Evolutionary conservation across 1,140 invertebrate species (phyloP), one percentile per base, ranked within the genome.

Genomic region (Brachionus koreanus): DNA sequence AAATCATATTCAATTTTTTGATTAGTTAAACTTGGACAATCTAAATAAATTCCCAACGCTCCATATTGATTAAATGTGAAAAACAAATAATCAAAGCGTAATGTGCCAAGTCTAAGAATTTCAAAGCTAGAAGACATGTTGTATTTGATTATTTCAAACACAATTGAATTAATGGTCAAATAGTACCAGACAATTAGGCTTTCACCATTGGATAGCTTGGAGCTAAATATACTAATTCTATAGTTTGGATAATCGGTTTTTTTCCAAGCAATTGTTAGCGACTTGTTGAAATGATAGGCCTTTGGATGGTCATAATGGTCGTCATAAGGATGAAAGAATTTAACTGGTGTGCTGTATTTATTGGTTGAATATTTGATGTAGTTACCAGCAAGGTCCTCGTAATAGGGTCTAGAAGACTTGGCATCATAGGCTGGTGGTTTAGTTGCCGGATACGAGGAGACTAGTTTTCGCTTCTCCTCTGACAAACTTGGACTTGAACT

Each of bases 171-270:
- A 12, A 74, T 74, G 16, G 69, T 46, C n/a, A 25, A 46, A 23
- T 74, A 74, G 42, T 74, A 74, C 69, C 69, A 74, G 25, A 74
- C 42, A 25, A 35, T 74, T 5, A 74, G 69, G 10, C 39, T 46
- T 46, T 74, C 69, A 29, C 43, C 42, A 46, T 46, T 74, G 3
- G 69, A 25, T 10, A 74, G 19, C 3, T 23, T 74, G 1, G 42
- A 74, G 33, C 69, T 35, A 10, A 74, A 74, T 23, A 74, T 46
- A 1, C 42, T 46, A 4, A 46, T 46, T 74, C 69, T 42, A 39
- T 25, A 74, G 43, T 46, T 74, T 23, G 39, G 25, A 33, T 46
- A 23, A n/a, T 23, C 43, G 12, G 9, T n/a, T 74, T 74, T 74
- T 74, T 46, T 46, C 69, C 69, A 74, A 25, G 43, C 39, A 23